Evolutionary conservation across 2,888 invertebrate genomes (phyloP), one percentile per base, ranked within the genome.

Genomic region (Xylophagus ater): DNA sequence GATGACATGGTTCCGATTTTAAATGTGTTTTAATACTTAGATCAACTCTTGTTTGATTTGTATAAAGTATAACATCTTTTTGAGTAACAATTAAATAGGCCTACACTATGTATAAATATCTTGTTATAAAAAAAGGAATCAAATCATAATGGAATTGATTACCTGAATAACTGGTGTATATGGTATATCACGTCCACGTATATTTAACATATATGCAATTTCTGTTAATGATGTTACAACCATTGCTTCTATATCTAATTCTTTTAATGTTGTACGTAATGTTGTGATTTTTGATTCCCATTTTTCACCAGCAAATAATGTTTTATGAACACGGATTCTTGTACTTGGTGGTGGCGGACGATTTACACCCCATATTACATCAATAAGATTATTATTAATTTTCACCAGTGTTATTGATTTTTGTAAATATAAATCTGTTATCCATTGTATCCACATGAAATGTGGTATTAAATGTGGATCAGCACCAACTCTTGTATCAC

Each of bases 221-320:
- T 92, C 90, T 51, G 90, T 88, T 38, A 92, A 62, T 0, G 88
- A 81, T 0, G 89, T 87, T 10, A 93, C 71, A 19, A 92, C 73
- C 69, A 89, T 77, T 1, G 85, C 85, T 50, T 84, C 81, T 1
- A 76, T 80, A 0, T 71, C 71, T n/a, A 70, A 60, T 4, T 68
- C 62, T 15, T 65, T 62, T 52, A 92, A 68, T 45, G 76, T 73
- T 4, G 65, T 59, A 9, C 88, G 72, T 2, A 87, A 66, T 32
- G 72, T 71, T 4, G 67, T 56, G 1, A 92, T 69, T 62, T 93
- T 93, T 21, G 76, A 73, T 39, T 76, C 73, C 85, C 89, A 89
- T 14, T 70, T 54, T 25, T 62, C 59, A 67, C 80, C 81, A 18
- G 77, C 70, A 56, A 68, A 78, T 37, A 72, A 66, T n/a, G 67